Conservation (phyloP, 2,888 invertebrate species). For the Exephanes ischioxanthus region DNA sequence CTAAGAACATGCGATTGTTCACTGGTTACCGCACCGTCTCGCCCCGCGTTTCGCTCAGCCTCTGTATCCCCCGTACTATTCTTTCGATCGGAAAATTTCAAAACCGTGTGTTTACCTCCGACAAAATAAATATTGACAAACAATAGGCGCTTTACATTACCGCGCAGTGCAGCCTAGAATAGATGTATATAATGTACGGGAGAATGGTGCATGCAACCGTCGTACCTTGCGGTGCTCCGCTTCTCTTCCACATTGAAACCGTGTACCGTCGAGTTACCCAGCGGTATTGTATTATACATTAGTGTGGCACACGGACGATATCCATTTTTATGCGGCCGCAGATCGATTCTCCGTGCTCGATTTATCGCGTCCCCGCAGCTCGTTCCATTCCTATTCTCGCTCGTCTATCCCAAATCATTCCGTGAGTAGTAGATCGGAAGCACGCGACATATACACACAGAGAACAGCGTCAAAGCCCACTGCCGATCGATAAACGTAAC, state of each 20-base stretch:
- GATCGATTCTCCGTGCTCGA: constrained; percentile 40
- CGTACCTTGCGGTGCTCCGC: constrained; percentile 46
- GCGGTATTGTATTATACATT: constrained; percentile 6
- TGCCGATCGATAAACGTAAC: background rate
- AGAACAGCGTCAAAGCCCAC: constrained; percentile 5
- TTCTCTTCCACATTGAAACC: background rate
- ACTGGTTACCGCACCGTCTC: too few species aligned
- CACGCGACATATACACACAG: background rate
- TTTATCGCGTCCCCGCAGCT: constrained; percentile 45
- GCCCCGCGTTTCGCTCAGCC: too few species aligned
- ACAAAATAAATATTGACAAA: constrained; percentile 61
- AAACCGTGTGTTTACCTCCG: constrained; percentile 20
- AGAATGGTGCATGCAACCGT: constrained; percentile 42
- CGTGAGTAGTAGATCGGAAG: constrained; percentile 50
- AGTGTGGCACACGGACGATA: background rate
- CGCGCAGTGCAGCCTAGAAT: constrained; percentile 4
- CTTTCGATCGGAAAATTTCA: constrained; percentile 2
- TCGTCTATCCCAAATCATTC: constrained; percentile 42
- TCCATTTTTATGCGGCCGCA: constrained; percentile 16
- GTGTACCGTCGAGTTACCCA: constrained; percentile 19
- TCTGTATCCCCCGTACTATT: background rate
- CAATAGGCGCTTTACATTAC: constrained; percentile 8
- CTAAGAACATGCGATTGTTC: too few species aligned
- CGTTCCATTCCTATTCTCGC: constrained; percentile 27
- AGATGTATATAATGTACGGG: constrained; percentile 2